Base-by-base conservation (phyloP, 2,888 invertebrate species). In the Oxytorus armatus region DNA sequence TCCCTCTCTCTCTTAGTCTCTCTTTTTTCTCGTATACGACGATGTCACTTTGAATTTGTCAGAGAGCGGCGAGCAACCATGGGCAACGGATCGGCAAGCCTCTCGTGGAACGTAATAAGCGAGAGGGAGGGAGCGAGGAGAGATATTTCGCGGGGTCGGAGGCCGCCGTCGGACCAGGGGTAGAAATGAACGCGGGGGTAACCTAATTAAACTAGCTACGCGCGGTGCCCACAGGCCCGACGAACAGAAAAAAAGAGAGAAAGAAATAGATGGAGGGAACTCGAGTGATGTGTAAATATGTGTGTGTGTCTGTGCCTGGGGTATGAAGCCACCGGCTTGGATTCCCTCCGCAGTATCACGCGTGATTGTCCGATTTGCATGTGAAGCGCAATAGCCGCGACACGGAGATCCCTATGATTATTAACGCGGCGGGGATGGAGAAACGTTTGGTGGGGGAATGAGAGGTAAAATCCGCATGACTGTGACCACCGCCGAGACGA, bases 331-430 rank as follows among this genome's bases (percentile, higher is more conserved):
- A 61, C 61, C 18, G 49, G 47, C 29, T 79, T 59, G 42, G 29
- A 73, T 77, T 68, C 53, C 23, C 66, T 55, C 16, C 11, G 33
- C 69, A 55, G 77, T 88, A 88, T 88, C 86, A 84, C 85, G 79
- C 84, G 83, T 85, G 88, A 89, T 89, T 88, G 87, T 88, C 85
- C 86, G 88, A 89, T 88, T 89, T 89, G 87, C 89, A 89, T 88
- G 87, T 86, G 86, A 88, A 87, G 85, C 73, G 76, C 86, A 87
- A 88, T 83, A 79, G 4, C 72, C 77, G 76, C 82, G 79, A 83
- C 82, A 83, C 82, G 76, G 81, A 82, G 16, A 14, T 66, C 84
- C 84, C 84, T 80, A 83, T 85, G 86, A 87, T 89, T 88, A 89
- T 89, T 86, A 89, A 88, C 86, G 82, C 79, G 80, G 36, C 36